Percentiles rank a stretch among this genome's conserved stretches.
phyloP scores from a whole-genome alignment of 1,140 invertebrate genomes.

The Octopus bimaculoides region DNA sequence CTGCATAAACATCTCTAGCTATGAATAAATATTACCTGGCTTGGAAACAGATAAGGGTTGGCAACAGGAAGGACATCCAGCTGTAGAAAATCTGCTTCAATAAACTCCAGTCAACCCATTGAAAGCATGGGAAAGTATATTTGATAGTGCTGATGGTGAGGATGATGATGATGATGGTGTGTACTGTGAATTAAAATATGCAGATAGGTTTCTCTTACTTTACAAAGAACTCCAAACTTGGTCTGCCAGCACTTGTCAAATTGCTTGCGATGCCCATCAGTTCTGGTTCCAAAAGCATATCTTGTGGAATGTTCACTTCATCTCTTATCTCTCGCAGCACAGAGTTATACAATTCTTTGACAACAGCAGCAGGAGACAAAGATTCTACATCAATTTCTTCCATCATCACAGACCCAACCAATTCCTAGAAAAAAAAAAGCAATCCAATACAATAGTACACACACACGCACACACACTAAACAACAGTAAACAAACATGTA shows the following conservation, averaged over 20 bases:
- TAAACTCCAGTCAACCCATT: too few relatives aligned
- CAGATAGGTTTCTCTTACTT: constrained; percentile 31
- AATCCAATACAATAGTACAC: not conserved
- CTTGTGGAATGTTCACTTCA: constrained; percentile 53
- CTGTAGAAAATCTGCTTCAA: too few relatives aligned
- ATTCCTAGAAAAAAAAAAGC: constrained; percentile 33
- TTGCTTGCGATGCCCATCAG: constrained; percentile 52
- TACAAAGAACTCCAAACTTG: constrained; percentile 54
- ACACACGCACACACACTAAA: too few relatives aligned
- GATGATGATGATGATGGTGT: too few relatives aligned
- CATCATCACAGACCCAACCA: constrained; percentile 35
- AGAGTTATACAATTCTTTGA: constrained; percentile 54
- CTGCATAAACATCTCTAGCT: too few relatives aligned
- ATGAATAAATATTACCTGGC: too few relatives aligned
- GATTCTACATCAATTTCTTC: constrained; percentile 37
- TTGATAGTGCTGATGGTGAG: too few relatives aligned
- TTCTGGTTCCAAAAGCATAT: constrained; percentile 37
- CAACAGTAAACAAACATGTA: too few relatives aligned
- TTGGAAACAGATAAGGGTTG: too few relatives aligned
- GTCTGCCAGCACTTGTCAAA: constrained; percentile 46
- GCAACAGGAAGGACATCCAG: too few relatives aligned
- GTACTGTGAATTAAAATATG: too few relatives aligned
- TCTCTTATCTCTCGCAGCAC: constrained; percentile 52
- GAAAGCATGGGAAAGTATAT: too few relatives aligned
- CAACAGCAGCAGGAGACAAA: constrained; percentile 35